Percentiles rank a stretch among this genome's conserved stretches.
Conservation (phyloP, 1,140 invertebrate species). For the Temnothorax curvispinosus region DNA sequence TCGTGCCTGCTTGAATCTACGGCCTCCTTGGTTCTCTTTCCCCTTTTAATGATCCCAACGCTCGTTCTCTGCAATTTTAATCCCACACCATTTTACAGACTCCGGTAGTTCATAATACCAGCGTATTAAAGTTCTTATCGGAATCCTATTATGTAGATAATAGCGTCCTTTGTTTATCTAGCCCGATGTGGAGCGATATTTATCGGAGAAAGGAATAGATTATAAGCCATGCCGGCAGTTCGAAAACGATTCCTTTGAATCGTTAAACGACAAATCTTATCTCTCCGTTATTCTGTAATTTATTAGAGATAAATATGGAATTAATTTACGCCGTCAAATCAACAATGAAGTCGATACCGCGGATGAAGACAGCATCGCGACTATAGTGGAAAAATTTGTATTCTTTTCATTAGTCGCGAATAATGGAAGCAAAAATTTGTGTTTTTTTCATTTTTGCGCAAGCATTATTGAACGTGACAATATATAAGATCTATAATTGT, state of each 20-base stretch:
- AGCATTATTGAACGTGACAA: background rate
- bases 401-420: background rate
- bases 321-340: background rate
- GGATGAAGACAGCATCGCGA: background rate
- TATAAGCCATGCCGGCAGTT: background rate
- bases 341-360: background rate
- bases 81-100: conserved; percentile 17
- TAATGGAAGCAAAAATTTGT: background rate
- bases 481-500: background rate
- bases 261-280: background rate
- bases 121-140: conserved; percentile 59
- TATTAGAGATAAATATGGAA: background rate
- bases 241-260: background rate
- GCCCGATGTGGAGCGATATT: conserved; percentile 27
- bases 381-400: background rate
- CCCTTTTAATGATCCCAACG: background rate
- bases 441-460: background rate
- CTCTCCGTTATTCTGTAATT: background rate
- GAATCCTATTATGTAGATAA: conserved; percentile 52
- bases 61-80: conserved; percentile 15
- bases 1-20: background rate
- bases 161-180: conserved; percentile 48
- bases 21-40: background rate
- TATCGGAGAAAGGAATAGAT: conserved; percentile 21
- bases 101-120: conserved; percentile 40